Evolutionary conservation across 1,140 invertebrate genomes (phyloP), one percentile per base, ranked within the genome.

Genomic region (Drosophila pseudoananassae): DNA sequence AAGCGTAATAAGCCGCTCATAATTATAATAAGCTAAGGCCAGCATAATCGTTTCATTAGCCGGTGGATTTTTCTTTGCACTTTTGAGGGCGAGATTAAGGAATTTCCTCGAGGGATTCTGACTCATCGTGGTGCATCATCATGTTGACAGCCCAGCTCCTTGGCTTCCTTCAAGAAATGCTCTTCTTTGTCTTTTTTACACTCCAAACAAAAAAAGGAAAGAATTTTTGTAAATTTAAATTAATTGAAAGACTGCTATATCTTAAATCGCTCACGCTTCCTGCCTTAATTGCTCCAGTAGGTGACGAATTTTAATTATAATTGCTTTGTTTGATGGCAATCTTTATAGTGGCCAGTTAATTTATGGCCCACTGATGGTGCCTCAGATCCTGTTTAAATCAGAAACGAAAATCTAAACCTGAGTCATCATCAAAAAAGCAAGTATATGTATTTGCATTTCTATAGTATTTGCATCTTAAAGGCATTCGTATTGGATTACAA

Each of bases 1-100:
- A 70, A 55, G 70, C 74, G 52, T 83, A 78, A 83, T 71, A 72
- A 78, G 73, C 75, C 74, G 78, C 3, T 45, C 70, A 77, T 73
- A 81, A 77, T 63, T 53, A 70, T 57, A 56, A 56, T 52, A 27
- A 58, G 46, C 70, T 23, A n/a, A 40, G 33, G 50, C 66, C 66
- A 69, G 51, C 51, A 55, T 69, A 69, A 69, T 61, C 23, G 36
- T 43, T 52, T 60, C 33, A 60, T 60, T 60, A 52, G 49, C 57
- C 36, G 25, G 15, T 14, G 43, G 43, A 60, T 33, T 15, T 7
- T 29, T 12, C 25, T 15, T 29, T 9, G 3, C 14, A n/a, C 6
- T 15, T 27, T 59, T 38, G 4, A 12, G 38, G 29, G 29, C 14
- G 1, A 57, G 25, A 7, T 23, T 27, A 10, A 20, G 20, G 43